Base-by-base conservation (phyloP, 2,888 invertebrate species). In the Anthophora plumipes region DNA sequence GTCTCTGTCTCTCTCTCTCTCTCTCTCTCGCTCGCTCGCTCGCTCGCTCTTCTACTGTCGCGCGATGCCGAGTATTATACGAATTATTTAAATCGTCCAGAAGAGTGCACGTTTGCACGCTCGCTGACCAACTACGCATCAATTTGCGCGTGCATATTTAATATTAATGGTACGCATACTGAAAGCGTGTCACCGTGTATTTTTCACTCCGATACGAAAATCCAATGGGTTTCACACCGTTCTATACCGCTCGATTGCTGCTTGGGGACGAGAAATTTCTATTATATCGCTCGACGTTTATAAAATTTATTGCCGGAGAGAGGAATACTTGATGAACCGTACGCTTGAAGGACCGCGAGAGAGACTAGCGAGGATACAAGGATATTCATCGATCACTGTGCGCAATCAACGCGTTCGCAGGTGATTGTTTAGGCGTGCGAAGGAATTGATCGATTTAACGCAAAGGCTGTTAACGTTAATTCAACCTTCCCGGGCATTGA, bases 311-410 rank as follows among this genome's bases (percentile, higher is more conserved):
- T 11, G 57, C 9, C 50, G 37, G 39, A 55, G 60, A 61, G 68
- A 43, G 57, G 57, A 77, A 78, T 57, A 57, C 68, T 57, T 31
- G 78, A 77, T 57, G 78, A 78, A 77, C 25, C 78, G 61, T 20
- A 41, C 55, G 63, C 61, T 43, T 43, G 14, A 67, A 37, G 43
- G 50, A 12, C 14, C 43, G 50, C 37, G 59, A 41, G 48, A 54
- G 52, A 61, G 61, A 50, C 55, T 55, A 48, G 25, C 11, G 31
- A 20, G 50, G 6, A 22, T 52, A 46, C 31, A 61, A 67, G 55
- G 43, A 55, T 68, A 77, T 68, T 77, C 77, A 57, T 78, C 77
- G 61, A 78, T 77, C 77, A 46, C 60, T 61, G 25, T 31, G 31
- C 77, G 77, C 63, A 57, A 57, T 78, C 77, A 63, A 68, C 77